phyloP scores from a whole-genome alignment of 2,113 vertebrate species.

The Beaufortia kweichowensis region DNA sequence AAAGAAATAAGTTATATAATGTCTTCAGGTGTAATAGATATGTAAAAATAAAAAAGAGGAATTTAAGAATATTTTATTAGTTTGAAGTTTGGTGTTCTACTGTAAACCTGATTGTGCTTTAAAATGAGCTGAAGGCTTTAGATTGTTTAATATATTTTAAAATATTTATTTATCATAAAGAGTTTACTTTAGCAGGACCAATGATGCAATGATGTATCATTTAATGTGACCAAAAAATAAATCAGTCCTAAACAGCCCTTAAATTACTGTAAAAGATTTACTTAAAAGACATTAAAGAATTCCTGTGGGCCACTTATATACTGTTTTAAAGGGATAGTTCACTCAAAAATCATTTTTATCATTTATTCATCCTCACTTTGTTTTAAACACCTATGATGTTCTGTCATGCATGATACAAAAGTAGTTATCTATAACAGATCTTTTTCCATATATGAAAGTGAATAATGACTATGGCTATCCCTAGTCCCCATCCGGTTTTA shows the following conservation, averaged over 20 bases:
- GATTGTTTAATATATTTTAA: not conserved
- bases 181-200: not conserved
- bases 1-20: not conserved
- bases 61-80: not conserved
- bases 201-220: not conserved
- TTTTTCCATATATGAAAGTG: not conserved
- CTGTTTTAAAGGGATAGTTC: not conserved
- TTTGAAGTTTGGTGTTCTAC: constrained; percentile 2
- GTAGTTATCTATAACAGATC: not conserved
- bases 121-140: constrained; percentile 34
- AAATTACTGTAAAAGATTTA: not conserved
- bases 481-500: too few species aligned
- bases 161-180: not conserved
- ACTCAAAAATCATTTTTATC: not conserved
- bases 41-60: not conserved
- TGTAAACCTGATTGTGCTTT: constrained; percentile 37
- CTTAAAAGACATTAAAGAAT: not conserved
- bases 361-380: not conserved
- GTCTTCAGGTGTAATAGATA: constrained; percentile 1
- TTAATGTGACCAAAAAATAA: not conserved
- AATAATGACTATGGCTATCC: not conserved
- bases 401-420: not conserved
- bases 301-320: not conserved
- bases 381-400: not conserved
- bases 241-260: not conserved